Evolutionary conservation across 2,113 vertebrate species (phyloP), one percentile per base, ranked within the genome.

Genomic region (Phoxinus phoxinus): DNA sequence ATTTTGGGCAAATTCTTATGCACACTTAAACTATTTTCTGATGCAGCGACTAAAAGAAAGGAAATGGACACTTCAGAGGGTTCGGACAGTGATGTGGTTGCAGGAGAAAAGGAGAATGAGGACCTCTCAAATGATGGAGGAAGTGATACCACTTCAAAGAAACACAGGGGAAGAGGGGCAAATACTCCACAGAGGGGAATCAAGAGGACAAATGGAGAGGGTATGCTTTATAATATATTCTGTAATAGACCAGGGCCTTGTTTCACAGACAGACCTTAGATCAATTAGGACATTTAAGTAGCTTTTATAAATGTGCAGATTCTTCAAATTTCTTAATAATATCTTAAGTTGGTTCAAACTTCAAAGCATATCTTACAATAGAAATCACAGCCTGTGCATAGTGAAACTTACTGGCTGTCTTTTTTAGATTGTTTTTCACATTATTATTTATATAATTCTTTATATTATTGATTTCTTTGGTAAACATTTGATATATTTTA

Each of bases 61-160:
- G 90, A 90, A 46, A 87, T 88, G 21, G 12, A 46, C 9, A 44
- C 85, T 67, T 92, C 92, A 4, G 78, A 89, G 51, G 74, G 79
- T 44, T 83, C 87, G 3, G 89, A 90, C 5, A 81, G 91, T 15
- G 91, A 92, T 35, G 85, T 84, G 27, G 85, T 89, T 61, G 95
- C 95, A 88, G 91, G 87, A 81, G 95, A 96, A 90, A 97, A 96
- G 8, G 96, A 97, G 88, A 97, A 97, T 25, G 95, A 97, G 23
- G 93, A 93, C 19, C 88, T 96, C 84, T 84, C 90, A 72, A 89
- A 86, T 23, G 78, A 93, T 12, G 91, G 82, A 48, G 89, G 23
- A 81, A 4, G 84, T 11, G 48, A 89, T 81, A 23, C 77, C 0
- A 81, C 84, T 0, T 94, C 95, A 90, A 96, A 90, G 61, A 96